Evolutionary conservation across 2,113 vertebrate species (phyloP).

Genomic region (Illadopsis cleaveri): DNA sequence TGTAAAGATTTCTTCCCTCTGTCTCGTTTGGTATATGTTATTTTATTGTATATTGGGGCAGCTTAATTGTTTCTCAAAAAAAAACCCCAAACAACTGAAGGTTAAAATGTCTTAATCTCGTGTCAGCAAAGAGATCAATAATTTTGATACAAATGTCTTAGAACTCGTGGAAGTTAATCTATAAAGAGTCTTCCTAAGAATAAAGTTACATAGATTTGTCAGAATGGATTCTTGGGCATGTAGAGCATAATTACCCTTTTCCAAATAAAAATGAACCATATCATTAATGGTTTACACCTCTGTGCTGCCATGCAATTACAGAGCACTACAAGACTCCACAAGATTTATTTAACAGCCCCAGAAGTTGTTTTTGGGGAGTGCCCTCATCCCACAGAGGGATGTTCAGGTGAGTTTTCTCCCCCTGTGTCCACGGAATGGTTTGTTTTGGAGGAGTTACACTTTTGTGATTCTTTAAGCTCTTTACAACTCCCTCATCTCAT

Average conservation of each 20-base stretch:
- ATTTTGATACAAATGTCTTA: not conserved
- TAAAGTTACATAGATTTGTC: not conserved
- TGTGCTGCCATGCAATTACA: not conserved
- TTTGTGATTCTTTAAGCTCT: constrained; percentile 43
- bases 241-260: not conserved
- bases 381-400: not conserved
- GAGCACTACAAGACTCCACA: not conserved
- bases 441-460: not conserved
- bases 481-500: constrained; percentile 52
- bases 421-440: not conserved
- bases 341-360: not conserved
- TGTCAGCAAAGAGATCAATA: not conserved
- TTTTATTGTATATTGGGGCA: not conserved
- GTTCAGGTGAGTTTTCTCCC: not conserved
- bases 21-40: not conserved
- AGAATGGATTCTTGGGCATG: not conserved
- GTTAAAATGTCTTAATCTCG: not conserved
- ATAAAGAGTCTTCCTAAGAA: not conserved
- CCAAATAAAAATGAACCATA: not conserved
- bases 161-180: not conserved
- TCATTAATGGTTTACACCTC: not conserved
- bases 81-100: not conserved
- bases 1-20: not conserved
- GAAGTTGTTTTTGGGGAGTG: not conserved
- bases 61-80: not conserved